Conservation (phyloP, 2,888 invertebrate species). For the Poecilobothrus nobilitatus region DNA sequence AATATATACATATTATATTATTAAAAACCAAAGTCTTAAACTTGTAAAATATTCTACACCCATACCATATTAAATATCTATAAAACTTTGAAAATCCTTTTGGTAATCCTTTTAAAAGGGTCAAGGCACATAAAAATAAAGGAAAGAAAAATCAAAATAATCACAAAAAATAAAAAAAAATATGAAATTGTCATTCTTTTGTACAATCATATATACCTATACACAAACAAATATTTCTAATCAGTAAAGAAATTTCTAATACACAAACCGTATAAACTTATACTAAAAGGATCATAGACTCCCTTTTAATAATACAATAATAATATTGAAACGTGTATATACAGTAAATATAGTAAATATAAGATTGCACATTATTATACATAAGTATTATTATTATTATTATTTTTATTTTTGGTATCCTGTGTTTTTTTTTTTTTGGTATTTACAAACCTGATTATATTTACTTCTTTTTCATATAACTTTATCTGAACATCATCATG, state of each 20-base stretch:
- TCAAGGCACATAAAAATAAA: background rate
- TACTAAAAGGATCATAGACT: background rate
- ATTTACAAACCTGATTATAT: too few species aligned
- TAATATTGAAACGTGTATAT: background rate
- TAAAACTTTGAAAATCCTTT: conserved; percentile 3
- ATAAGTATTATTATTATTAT: too few species aligned
- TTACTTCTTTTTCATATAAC: too few species aligned
- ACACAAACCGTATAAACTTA: background rate
- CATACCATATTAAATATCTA: background rate
- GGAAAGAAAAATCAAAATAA: too few species aligned
- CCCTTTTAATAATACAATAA: background rate
- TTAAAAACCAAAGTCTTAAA: background rate
- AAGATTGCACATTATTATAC: too few species aligned
- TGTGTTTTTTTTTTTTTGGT: too few species aligned
- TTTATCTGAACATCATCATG: too few species aligned
- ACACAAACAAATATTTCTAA: background rate
- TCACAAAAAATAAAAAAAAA: background rate
- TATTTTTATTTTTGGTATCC: too few species aligned
- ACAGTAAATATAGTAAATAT: too few species aligned
- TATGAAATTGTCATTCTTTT: background rate
- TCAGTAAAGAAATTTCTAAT: too few species aligned
- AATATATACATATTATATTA: background rate
- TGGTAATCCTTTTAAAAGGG: conserved; percentile 1
- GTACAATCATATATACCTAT: too few species aligned
- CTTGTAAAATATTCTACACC: background rate